Percentiles rank a stretch among this genome's conserved stretches.
These are phyloP conservation scores for Incurvaria masculella DNA, from an alignment of 2,888 invertebrate species.

Conservation along the genomic window DNA sequence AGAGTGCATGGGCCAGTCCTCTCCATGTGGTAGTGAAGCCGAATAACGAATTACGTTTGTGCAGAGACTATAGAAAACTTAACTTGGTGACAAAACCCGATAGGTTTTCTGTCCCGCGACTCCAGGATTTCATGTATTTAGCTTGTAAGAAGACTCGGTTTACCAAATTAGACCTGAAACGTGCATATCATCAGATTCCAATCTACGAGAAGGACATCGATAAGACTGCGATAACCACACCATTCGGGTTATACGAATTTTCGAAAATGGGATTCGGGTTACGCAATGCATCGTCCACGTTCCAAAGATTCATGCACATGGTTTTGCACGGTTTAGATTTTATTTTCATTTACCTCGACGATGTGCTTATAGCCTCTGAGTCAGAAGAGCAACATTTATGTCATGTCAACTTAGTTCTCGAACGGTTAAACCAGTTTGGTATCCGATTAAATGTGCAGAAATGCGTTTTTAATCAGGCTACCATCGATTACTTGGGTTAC, in stretches of 20 bases:
- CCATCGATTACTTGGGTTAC: constrained; percentile 9
- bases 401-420: constrained; percentile 14
- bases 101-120: constrained; percentile 4
- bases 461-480: background rate
- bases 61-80: background rate
- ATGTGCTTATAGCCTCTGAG: constrained; percentile 18
- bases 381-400: constrained; percentile 5
- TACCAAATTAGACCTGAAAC: constrained; percentile 17
- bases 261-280: constrained; percentile 23
- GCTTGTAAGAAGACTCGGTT: constrained; percentile 12
- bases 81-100: background rate
- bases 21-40: constrained; percentile 5
- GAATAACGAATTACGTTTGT: background rate
- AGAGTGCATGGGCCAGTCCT: constrained; percentile 4
- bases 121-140: constrained; percentile 7
- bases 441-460: constrained; percentile 17
- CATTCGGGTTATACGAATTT: constrained; percentile 27
- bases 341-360: constrained; percentile 20
- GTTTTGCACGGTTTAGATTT: constrained; percentile 19
- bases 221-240: constrained; percentile 29
- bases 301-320: constrained; percentile 25
- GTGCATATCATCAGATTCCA: constrained; percentile 27
- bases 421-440: constrained; percentile 17
- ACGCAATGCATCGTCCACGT: constrained; percentile 26
- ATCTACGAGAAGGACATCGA: constrained; percentile 22